Evolutionary conservation across 1,140 invertebrate genomes (phyloP), one percentile per base, ranked within the genome.

Genomic region (Drosophila watanabei): DNA sequence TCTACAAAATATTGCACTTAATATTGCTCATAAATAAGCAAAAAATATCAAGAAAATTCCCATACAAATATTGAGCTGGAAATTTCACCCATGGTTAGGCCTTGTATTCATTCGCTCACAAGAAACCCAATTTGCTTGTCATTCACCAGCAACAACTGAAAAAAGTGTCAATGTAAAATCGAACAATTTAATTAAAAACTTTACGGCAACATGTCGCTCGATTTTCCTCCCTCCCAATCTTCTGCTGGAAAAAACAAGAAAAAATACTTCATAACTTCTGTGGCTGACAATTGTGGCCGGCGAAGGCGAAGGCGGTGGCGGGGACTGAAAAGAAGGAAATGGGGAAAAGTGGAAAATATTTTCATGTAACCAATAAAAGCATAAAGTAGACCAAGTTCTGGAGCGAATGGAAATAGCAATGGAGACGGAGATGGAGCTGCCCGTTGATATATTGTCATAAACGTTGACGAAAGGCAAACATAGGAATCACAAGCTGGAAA

Each of bases 131-230:
- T 77, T 77, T 76, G 73, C 72, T 77, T 57, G 72, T 57, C 70
- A 73, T 51, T 75, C 39, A 28, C 14, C 32, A 73, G 49, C 49
- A 75, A 61, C 71, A 61, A 75, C 71, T 51, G 56, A 37, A 56
- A 61, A 61, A 81, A 82, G 65, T 62, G 79, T 43, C 62, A 69
- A 88, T 84, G 80, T 89, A 90, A 86, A 90, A 90, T 78, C 79
- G 60, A 86, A 77, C 61, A 90, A 90, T 90, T 90, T 90, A 90
- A 90, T 90, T 90, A 90, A 90, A 89, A 90, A 90, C 82, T 90
- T 90, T 91, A 82, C 82, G 79, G 84, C 82, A 90, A 86, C 82
- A 82, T 86, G 86, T 86, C 80, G 71, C 66, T 81, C 35, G 49
- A 69, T 45, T 69, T 69, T 13, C 46, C 49, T 37, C 2, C 0